phyloP scores from a whole-genome alignment of 1,140 invertebrate genomes.

The Coboldia fuscipes region DNA sequence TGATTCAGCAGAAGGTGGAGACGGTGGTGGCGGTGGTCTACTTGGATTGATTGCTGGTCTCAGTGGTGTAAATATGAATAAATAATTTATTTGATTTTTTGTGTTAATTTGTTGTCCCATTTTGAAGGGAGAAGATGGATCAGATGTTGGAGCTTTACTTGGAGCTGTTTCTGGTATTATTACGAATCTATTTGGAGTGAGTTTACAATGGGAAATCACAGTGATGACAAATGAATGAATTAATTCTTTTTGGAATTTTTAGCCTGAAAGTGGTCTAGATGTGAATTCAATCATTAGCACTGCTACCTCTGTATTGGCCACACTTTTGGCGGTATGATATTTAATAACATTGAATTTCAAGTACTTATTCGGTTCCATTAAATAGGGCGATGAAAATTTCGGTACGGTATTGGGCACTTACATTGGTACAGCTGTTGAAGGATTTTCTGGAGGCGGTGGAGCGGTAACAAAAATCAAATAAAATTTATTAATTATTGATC shows the following conservation, averaged over 20 bases:
- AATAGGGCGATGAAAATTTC: constrained; percentile 24
- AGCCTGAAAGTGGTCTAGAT: constrained; percentile 20
- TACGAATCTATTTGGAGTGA: constrained; percentile 25
- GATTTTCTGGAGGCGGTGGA: constrained; percentile 26
- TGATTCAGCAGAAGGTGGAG: constrained; percentile 7
- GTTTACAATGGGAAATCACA: too few species aligned
- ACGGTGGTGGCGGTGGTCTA: constrained; percentile 15
- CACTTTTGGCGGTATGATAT: constrained; percentile 13
- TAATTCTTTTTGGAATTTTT: too few species aligned
- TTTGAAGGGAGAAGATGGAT: constrained; percentile 16
- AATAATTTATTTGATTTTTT: neutral
- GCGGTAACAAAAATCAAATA: constrained; percentile 18
- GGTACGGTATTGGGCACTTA: constrained; percentile 24
- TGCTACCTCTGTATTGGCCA: constrained; percentile 16
- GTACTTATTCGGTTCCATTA: constrained; percentile 4
- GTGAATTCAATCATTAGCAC: constrained; percentile 17
- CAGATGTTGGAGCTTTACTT: constrained; percentile 18
- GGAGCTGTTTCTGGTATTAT: constrained; percentile 23
- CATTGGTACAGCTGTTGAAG: constrained; percentile 24
- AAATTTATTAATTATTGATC: too few species aligned
- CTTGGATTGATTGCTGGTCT: constrained; percentile 23
- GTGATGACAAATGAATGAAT: too few species aligned
- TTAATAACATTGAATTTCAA: constrained; percentile 1
- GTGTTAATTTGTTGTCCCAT: neutral
- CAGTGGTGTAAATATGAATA: constrained; percentile 22